Evolutionary conservation across 2,888 invertebrate species (phyloP), one percentile per base, ranked within the genome.

Genomic region (Melanchra persicariae): DNA sequence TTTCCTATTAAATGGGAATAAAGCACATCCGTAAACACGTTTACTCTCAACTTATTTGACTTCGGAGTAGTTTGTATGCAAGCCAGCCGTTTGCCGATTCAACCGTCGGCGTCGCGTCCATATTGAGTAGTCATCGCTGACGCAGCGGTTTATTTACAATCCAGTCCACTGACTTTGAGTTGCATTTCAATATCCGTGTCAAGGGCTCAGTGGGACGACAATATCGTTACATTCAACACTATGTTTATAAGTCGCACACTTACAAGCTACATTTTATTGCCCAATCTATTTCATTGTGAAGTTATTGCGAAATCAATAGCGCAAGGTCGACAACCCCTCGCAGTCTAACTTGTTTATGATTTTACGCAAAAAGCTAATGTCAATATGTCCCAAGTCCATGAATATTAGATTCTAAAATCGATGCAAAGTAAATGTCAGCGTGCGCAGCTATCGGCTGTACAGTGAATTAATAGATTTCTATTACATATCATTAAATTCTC

Each of bases 141-240:
- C 85, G 71, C 82, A 79, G 86, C 75, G 72, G 79, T 86, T 89
- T 87, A 88, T 89, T 89, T 85, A 85, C 84, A 85, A 88, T 87
- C 88, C 87, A 85, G 89, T 87, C 83, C 84, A 79, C 83, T 89
- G 90, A 88, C 92, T 90, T 91, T 90, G 90, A 90, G 85, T 82
- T 86, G 87, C 87, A 88, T 88, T 89, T 87, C 84, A 88, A 88
- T 90, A 91, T 87, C 87, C 84, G 84, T 91, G 92, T 87, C 92
- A 91, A 92, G 92, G 92, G 79, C 83, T 85, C 62, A 73, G 69
- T 79, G 78, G 81, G 83, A 83, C 81, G 77, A 83, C 73, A 81
- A 75, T 79, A 78, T 83, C 71, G 64, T 76, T 77, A 77, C 61
- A 79, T 73, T 66, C 69, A 68, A 75, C 64, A 70, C 62, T 72